phyloP scores from a whole-genome alignment of 2,888 invertebrate genomes.

The Choreutis nemorana region DNA sequence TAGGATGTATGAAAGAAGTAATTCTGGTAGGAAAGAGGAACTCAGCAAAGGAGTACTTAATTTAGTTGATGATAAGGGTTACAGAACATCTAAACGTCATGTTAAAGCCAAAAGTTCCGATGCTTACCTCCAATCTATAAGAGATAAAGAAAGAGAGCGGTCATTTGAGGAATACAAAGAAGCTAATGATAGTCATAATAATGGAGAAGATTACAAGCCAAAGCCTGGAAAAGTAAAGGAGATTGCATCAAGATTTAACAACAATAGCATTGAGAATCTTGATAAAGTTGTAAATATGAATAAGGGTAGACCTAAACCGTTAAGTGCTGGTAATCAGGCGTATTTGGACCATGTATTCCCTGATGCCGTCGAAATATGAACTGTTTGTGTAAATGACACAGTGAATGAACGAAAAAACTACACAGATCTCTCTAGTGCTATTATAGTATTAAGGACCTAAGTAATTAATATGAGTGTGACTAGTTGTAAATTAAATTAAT shows the following conservation, averaged over 20 bases:
- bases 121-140: slow-evolving; percentile 11
- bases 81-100: slow-evolving; percentile 30
- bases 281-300: slow-evolving; percentile 26
- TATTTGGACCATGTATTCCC: slow-evolving; percentile 71
- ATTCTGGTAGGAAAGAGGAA: slow-evolving; percentile 25
- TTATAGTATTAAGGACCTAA: not conserved
- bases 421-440: slow-evolving; percentile 16
- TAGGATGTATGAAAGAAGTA: slow-evolving; percentile 40
- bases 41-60: not conserved
- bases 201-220: slow-evolving; percentile 29
- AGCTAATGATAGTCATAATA: slow-evolving; percentile 7
- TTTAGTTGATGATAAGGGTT: slow-evolving; percentile 19
- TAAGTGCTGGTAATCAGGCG: slow-evolving; percentile 65
- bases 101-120: slow-evolving; percentile 17
- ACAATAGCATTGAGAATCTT: slow-evolving; percentile 28
- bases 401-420: slow-evolving; percentile 4
- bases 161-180: slow-evolving; percentile 24
- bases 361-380: slow-evolving; percentile 54
- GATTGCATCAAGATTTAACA: slow-evolving; percentile 51
- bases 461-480: not conserved
- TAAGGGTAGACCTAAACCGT: slow-evolving; percentile 62
- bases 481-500: not conserved
- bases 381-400: slow-evolving; percentile 12
- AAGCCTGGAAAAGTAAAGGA: slow-evolving; percentile 52
- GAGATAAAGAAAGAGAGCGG: slow-evolving; percentile 22